Evolutionary conservation across 1,140 invertebrate genomes (phyloP).

Genomic region (Eumeta japonica): DNA sequence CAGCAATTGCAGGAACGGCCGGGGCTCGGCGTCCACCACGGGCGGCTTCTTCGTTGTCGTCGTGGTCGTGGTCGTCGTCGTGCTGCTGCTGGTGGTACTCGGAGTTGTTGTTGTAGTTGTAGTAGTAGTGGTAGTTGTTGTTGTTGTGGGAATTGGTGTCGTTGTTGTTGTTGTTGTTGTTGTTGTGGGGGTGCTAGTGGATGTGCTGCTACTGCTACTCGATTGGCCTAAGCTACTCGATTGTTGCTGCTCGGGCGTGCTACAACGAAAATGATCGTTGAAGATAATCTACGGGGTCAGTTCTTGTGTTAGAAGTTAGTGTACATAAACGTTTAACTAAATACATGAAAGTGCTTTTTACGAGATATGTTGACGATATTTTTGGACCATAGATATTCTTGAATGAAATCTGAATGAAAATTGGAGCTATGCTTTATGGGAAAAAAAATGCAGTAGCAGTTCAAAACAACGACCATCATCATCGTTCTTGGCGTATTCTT

Average conservation of each 20-base stretch:
- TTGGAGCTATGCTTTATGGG: no score
- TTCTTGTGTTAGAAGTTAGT: no score
- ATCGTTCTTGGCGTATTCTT: no score
- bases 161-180: slow-evolving; percentile 17
- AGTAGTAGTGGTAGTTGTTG: slow-evolving; percentile 29
- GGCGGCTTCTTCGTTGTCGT: slow-evolving; percentile 38
- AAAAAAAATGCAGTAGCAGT: no score
- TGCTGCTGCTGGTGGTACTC: slow-evolving; percentile 49
- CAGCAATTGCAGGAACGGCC: slow-evolving; percentile 40
- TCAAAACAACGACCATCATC: no score
- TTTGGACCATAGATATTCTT: no score
- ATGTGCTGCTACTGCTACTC: slow-evolving; percentile 27
- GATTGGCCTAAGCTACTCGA: slow-evolving; percentile 13
- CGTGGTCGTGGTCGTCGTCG: slow-evolving; percentile 38
- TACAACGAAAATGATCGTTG: slow-evolving; percentile 15
- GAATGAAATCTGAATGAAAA: no score
- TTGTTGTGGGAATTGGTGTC: slow-evolving; percentile 18
- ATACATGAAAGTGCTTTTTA: no score
- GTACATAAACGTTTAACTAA: no score
- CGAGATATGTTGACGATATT: no score
- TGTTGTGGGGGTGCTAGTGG: slow-evolving; percentile 7
- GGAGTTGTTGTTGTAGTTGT: slow-evolving; percentile 50
- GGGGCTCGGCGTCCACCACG: slow-evolving; percentile 32
- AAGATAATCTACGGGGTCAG: no score
- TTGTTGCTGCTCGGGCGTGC: slow-evolving; percentile 5